Base-by-base conservation (phyloP, 2,797 vertebrate genomes). In the Catamblyrhynchus diadema region DNA sequence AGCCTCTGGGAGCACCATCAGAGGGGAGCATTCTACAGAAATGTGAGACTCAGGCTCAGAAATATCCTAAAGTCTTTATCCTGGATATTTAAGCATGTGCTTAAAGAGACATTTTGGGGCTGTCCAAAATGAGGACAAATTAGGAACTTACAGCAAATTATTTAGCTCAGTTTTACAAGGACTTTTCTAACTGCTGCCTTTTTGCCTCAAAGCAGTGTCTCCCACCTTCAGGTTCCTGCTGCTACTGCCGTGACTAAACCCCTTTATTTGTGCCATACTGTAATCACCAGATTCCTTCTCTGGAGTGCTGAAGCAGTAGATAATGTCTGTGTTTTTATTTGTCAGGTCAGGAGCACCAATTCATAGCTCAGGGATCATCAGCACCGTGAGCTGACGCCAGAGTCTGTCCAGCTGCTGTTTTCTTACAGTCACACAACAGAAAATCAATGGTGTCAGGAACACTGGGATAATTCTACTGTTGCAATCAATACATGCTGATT, bases 401-500 rank as follows among this genome's bases (percentile, higher is more conserved):
- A 90, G 50, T 89, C 96, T 62, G 87, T 95, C 97, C 95, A 84
- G 69, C 70, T 75, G 87, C 91, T 97, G 96, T 97, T 98, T 98
- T 95, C 96, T 96, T 97, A 95, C 77, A 91, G 97, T 95, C 81
- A 74, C 85, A 60, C 94, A 98, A 95, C 98, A 98, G 97, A 96
- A 98, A 98, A 98, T 98, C 98, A 84, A 98, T 98, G 96, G 96
- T 98, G 97, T 98, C 97, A 97, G 97, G 96, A 97, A 95, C 97
- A 86, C 67, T 88, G 96, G 96, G 98, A 98, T 98, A 97, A 97
- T 97, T 98, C 98, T 98, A 93, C 97, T 95, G 94, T 94, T 95
- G 93, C 93, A 94, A 98, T 98, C 98, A 57, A 97, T 97, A 97
- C 96, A 71, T 95, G 96, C 97, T 98, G 98, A 99, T 99, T 97